Conservation (phyloP, 2,113 vertebrate genomes). For the Aphelocoma coerulescens region DNA sequence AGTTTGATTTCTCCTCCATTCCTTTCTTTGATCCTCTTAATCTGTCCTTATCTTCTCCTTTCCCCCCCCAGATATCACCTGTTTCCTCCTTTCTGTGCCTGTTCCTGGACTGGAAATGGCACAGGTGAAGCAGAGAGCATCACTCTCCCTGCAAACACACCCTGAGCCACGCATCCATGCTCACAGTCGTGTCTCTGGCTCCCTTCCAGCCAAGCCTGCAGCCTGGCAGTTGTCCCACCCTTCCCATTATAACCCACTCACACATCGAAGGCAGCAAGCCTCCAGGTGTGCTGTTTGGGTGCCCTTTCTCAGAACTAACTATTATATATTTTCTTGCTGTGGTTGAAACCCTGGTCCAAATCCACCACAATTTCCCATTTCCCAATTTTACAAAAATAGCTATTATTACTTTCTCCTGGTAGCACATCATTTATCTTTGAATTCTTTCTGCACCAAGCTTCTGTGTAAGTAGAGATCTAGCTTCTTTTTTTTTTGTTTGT, state of each 20-base stretch:
- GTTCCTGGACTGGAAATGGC: background rate
- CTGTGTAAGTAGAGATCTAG: background rate
- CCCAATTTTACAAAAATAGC: background rate
- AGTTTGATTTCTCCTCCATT: background rate
- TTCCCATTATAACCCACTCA: background rate
- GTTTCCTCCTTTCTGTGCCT: background rate
- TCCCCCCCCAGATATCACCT: rapidly evolving
- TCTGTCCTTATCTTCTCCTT: background rate
- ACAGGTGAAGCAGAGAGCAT: background rate
- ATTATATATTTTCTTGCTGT: background rate
- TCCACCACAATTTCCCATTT: background rate
- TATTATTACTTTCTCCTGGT: background rate
- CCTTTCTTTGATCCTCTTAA: background rate
- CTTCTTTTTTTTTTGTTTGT: background rate
- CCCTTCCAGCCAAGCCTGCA: background rate
- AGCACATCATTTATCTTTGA: background rate
- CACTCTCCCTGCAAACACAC: background rate
- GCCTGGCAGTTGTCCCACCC: background rate
- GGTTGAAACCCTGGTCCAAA: background rate
- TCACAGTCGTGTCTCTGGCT: background rate
- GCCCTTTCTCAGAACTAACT: background rate
- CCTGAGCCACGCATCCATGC: background rate
- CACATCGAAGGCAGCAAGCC: background rate
- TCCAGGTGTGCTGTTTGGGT: background rate
- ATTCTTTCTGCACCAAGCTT: background rate